Evolutionary conservation across 1,140 invertebrate species (phyloP).

Genomic region (Drosophila melanogaster): Release_6_plus_ISO1_MT NT_037436.4:1135001-1135500

Average conservation of each 20-base stretch:
- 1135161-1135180: slow-evolving; percentile 37
- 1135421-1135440: too few relatives aligned
- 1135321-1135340: slow-evolving; percentile 48
- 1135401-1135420: neutral
- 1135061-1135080: slow-evolving; percentile 48
- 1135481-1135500: neutral
- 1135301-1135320: slow-evolving; percentile 5
- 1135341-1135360: slow-evolving; percentile 48
- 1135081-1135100: neutral
- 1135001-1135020: slow-evolving; percentile 46
- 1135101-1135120: neutral
- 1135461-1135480: too few relatives aligned
- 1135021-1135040: slow-evolving; percentile 56
- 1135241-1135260: slow-evolving; percentile 30
- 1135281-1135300: neutral
- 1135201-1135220: slow-evolving; percentile 48
- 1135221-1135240: slow-evolving; percentile 27
- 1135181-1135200: slow-evolving; percentile 55
- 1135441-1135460: too few relatives aligned
- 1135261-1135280: slow-evolving; percentile 43
- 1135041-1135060: slow-evolving; percentile 63
- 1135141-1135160: slow-evolving; percentile 12
- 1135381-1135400: slow-evolving; percentile 61
- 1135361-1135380: slow-evolving; percentile 63
- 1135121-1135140: neutral